Evolutionary conservation across 2,113 vertebrate species (phyloP).

Genomic region (Psephotus haematonotus): DNA sequence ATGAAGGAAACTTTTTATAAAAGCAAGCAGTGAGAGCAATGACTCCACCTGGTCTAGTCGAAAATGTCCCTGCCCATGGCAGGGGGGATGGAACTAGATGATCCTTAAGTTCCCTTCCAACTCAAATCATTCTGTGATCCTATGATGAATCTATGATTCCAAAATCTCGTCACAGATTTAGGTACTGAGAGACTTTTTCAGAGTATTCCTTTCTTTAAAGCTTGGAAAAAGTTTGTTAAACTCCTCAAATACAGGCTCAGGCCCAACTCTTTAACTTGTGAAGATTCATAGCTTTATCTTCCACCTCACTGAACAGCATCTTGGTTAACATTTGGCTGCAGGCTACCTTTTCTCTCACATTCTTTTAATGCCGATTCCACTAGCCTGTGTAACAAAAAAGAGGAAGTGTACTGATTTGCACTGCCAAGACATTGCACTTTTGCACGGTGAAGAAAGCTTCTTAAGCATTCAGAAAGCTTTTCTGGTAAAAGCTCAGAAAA

Average conservation of each 20-base stretch:
- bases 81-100: neutral
- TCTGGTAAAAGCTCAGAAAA: neutral
- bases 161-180: neutral
- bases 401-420: neutral
- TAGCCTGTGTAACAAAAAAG: neutral
- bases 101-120: neutral
- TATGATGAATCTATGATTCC: neutral
- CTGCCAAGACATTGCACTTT: neutral
- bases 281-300: neutral
- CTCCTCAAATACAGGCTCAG: neutral
- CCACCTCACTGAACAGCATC: neutral
- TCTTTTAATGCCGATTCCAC: neutral
- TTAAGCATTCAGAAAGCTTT: neutral
- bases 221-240: neutral
- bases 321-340: neutral
- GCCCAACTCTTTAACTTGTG: fast-evolving
- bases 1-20: neutral
- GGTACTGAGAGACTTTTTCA: neutral
- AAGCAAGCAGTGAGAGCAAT: neutral
- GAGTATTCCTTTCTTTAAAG: neutral
- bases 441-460: neutral
- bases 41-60: neutral
- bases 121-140: neutral
- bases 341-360: neutral
- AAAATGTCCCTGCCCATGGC: neutral